A percentile compares a stretch with the other conserved stretches of the same genome.
Conservation (phyloP, 1,140 invertebrate species). For the Gonioctena quinquepunctata region DNA sequence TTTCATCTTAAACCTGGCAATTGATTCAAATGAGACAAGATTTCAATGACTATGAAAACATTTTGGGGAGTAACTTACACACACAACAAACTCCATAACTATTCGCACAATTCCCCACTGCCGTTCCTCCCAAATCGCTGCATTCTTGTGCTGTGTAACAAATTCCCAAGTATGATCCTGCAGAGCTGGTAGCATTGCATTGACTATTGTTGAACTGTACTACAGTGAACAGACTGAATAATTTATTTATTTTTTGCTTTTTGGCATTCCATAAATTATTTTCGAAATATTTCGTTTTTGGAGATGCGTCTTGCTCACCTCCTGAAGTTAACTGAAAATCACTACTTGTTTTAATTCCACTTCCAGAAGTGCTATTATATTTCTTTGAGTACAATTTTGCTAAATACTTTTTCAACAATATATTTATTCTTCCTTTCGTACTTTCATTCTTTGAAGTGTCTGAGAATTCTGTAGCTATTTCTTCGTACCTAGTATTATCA, state of each 20-base stretch:
- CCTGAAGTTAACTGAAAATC: background rate
- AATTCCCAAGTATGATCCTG: conserved; percentile 63
- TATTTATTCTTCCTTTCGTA: conserved; percentile 31
- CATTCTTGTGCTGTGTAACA: conserved; percentile 73
- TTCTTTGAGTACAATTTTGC: conserved; percentile 34
- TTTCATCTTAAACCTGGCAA: no score
- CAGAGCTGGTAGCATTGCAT: conserved; percentile 59
- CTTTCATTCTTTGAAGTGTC: background rate
- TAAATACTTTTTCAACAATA: conserved; percentile 40
- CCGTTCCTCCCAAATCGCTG: conserved; percentile 61
- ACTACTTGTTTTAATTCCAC: background rate
- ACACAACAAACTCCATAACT: conserved; percentile 61
- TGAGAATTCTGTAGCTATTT: background rate
- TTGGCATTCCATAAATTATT: conserved; percentile 42
- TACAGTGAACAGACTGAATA: conserved; percentile 74
- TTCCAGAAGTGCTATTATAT: conserved; percentile 9
- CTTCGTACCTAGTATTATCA: conserved; percentile 16
- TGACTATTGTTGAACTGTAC: conserved; percentile 70
- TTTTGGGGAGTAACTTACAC: conserved; percentile 41
- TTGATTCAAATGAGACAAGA: no score
- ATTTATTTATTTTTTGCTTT: conserved; percentile 52
- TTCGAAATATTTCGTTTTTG: conserved; percentile 28
- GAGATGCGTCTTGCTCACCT: background rate
- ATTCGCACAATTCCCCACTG: conserved; percentile 71
- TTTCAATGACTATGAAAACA: no score